Percentiles rank a stretch among this genome's conserved stretches.
phyloP scores from a whole-genome alignment of 2,797 vertebrate genomes.

The Buceros bicornis region DNA sequence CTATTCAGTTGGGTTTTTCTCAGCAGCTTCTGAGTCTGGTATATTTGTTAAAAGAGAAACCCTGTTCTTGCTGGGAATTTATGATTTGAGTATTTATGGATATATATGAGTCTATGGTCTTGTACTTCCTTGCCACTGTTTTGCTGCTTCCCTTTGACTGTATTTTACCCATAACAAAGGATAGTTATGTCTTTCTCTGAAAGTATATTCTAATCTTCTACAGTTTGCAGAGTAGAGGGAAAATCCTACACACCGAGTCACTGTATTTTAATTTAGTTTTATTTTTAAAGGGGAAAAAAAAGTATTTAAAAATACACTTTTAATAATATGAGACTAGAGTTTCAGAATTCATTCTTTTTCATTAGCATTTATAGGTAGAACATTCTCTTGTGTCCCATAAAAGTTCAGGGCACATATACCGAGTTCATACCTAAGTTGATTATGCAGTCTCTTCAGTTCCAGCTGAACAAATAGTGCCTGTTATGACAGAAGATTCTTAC shows the following conservation, averaged over 20 bases:
- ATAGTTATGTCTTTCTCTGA: neutral
- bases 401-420: neutral
- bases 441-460: neutral
- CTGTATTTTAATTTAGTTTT: neutral
- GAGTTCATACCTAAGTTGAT: neutral
- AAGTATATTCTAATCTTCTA: neutral
- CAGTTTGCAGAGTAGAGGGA: neutral
- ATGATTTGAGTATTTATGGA: neutral
- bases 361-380: neutral
- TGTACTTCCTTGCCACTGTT: neutral
- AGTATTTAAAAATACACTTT: neutral
- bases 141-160: neutral
- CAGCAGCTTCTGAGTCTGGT: neutral
- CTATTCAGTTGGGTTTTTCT: neutral
- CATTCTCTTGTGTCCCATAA: neutral
- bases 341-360: neutral
- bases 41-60: neutral
- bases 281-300: neutral
- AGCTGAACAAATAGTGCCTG: conserved; percentile 38
- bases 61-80: neutral
- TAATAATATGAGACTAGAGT: neutral
- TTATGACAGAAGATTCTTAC: neutral
- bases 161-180: neutral
- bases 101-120: neutral
- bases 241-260: neutral